A percentile compares a stretch with the other conserved stretches of the same genome.
phyloP scores from a whole-genome alignment of 2,888 invertebrate genomes.

The Aspidapion aeneum region DNA sequence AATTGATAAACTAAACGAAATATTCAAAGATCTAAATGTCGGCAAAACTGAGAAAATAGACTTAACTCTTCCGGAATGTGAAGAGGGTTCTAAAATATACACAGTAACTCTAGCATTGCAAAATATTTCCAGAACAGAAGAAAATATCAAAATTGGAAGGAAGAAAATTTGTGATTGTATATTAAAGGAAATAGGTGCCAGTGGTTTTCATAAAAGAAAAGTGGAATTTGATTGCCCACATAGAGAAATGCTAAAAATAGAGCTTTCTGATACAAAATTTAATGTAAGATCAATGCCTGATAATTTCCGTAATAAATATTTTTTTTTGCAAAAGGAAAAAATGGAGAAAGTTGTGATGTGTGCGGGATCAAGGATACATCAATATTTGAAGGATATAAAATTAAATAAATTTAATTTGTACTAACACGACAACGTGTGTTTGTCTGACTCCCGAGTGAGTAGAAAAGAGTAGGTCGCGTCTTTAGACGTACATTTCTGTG shows the following conservation, averaged over 20 bases:
- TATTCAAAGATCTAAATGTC: slow-evolving; percentile 31
- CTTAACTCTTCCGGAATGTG: slow-evolving; percentile 39
- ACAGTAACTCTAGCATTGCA: slow-evolving; percentile 37
- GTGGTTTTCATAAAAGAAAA: slow-evolving; percentile 33
- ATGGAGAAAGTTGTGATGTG: too few species aligned
- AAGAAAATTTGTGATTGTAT: slow-evolving; percentile 42
- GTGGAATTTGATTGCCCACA: slow-evolving; percentile 43
- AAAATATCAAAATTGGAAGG: slow-evolving; percentile 37
- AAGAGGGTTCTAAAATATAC: slow-evolving; percentile 33
- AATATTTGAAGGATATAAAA: too few species aligned
- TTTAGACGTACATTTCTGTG: too few species aligned
- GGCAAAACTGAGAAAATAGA: slow-evolving; percentile 32
- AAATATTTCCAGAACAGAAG: slow-evolving; percentile 37
- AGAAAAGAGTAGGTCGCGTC: too few species aligned
- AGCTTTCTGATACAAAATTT: slow-evolving; percentile 36
- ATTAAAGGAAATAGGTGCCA: slow-evolving; percentile 29
- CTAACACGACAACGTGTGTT: too few species aligned
- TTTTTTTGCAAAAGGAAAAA: slow-evolving; percentile 4
- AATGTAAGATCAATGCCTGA: slow-evolving; percentile 35
- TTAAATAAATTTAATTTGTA: too few species aligned
- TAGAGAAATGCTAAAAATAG: slow-evolving; percentile 37
- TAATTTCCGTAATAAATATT: too few species aligned
- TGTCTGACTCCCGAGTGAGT: too few species aligned
- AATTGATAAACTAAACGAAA: slow-evolving; percentile 42
- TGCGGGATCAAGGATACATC: too few species aligned